Evolutionary conservation across 2,888 invertebrate genomes (phyloP).

Genomic region (Catocala sponsa): DNA sequence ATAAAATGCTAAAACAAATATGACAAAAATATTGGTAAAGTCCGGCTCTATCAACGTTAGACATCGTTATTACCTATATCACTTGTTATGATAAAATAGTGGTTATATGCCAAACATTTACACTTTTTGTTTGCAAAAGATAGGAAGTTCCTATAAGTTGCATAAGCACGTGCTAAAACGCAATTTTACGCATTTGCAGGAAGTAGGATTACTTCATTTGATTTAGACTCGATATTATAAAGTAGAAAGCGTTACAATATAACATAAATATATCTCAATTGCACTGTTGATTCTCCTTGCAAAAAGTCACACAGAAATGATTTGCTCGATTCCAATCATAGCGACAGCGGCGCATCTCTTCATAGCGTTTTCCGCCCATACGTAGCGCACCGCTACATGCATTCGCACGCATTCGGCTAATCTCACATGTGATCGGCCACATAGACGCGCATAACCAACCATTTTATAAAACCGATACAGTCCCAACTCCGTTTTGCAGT

Average conservation of each 20-base stretch:
- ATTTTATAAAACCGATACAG: slow-evolving; percentile 82
- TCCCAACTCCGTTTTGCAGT: slow-evolving; percentile 78
- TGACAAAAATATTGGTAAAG: slow-evolving; percentile 12
- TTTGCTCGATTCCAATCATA: slow-evolving; percentile 64
- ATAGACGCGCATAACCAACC: slow-evolving; percentile 81
- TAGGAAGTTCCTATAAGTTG: slow-evolving; percentile 14
- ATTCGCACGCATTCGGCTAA: slow-evolving; percentile 86
- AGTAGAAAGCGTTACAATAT: not conserved
- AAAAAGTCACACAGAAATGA: slow-evolving; percentile 58
- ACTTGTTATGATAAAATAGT: not conserved
- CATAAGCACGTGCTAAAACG: not conserved
- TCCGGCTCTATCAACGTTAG: not conserved
- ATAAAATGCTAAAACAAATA: too few relatives aligned
- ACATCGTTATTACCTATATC: not conserved
- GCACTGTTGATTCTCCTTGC: slow-evolving; percentile 1
- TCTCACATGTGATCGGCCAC: slow-evolving; percentile 84
- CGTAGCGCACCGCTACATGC: slow-evolving; percentile 77
- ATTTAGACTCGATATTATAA: not conserved
- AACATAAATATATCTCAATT: not conserved
- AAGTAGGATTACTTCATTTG: slow-evolving; percentile 2
- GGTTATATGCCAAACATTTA: slow-evolving; percentile 5
- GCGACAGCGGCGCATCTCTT: slow-evolving; percentile 66
- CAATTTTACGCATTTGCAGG: not conserved
- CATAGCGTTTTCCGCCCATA: slow-evolving; percentile 80
- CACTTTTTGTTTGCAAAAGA: slow-evolving; percentile 19